These are phyloP conservation scores for Mohoua ochrocephala DNA, from an alignment of 2,113 vertebrate species.

Conservation along the genomic window DNA sequence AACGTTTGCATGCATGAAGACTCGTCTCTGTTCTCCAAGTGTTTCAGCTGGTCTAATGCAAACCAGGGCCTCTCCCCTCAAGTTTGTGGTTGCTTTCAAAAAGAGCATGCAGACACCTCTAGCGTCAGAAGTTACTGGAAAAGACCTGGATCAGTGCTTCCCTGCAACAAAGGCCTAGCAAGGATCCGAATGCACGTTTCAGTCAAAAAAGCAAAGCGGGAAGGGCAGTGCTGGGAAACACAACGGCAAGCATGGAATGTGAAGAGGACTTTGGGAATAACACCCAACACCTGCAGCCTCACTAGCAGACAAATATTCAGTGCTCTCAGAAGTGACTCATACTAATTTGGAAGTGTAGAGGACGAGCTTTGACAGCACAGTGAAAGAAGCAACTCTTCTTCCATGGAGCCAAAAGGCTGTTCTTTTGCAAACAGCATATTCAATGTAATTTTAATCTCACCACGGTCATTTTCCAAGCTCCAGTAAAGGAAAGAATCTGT, in stretches of 20 bases:
- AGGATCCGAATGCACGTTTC: neutral
- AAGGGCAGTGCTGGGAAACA: neutral
- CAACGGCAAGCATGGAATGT: neutral
- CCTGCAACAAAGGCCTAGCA: neutral
- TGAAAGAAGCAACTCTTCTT: neutral
- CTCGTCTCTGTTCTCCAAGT: neutral
- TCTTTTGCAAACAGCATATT: neutral
- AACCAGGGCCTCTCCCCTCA: neutral
- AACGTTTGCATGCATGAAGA: neutral
- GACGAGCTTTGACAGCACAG: slow-evolving; percentile 4
- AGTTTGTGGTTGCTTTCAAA: neutral
- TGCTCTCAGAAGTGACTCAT: neutral
- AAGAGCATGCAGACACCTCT: neutral
- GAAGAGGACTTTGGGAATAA: neutral
- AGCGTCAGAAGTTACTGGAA: neutral
- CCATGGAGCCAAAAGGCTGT: neutral
- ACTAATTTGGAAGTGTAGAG: neutral
- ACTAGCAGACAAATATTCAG: neutral
- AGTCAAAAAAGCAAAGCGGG: neutral
- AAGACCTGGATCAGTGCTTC: neutral
- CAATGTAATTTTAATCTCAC: neutral
- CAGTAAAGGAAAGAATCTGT: neutral
- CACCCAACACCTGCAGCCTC: neutral
- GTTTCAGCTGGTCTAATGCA: neutral
- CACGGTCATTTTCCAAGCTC: neutral